Evolutionary conservation across 2,113 vertebrate species (phyloP), one percentile per base, ranked within the genome.

Genomic region (Riparia riparia): DNA sequence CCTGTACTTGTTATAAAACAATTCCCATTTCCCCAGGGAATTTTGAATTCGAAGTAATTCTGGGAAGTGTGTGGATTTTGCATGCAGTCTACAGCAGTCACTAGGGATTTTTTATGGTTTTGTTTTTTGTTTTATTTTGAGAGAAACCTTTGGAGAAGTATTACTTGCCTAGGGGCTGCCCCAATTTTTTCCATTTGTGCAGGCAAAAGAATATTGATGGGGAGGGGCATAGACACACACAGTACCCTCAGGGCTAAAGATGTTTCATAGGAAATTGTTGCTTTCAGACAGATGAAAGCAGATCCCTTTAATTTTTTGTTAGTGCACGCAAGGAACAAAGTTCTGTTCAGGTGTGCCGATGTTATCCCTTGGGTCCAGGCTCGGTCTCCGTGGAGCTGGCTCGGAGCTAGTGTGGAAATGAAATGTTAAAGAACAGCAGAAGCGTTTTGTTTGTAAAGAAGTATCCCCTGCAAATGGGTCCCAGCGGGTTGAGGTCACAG

Each of bases 221-320:
- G 92, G 92, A 93, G 73, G 84, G 42, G 79, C 72, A 86, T 8
- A 95, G 82, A 39, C 74, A 86, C 65, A 84, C 77, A 34, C 18
- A 63, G 79, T 45, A 79, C 79, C 91, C 86, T 63, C 31, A 28
- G 94, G 96, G 94, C 86, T 83, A 6, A 66, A 91, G 66, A 91
- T 84, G 53, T 82, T 95, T 79, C 86, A 70, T 76, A 91, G 96
- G 96, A 97, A 97, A 96, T 96, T 95, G 94, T 96, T 95, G 81
- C 79, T 96, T 90, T 91, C 89, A 92, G 64, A 32, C 60, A 95
- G 92, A 96, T 95, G 86, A 91, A 96, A 94, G 89, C 82, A 88
- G 89, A 91, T 77, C 88, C 65, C 66, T 92, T 90, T 89, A 60
- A 58, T 66, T 88, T 93, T 64, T 58, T 0, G 2, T n/a, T 24